Base-by-base conservation (phyloP, 2,797 vertebrate species). In the Zenarchopterus dispar region DNA sequence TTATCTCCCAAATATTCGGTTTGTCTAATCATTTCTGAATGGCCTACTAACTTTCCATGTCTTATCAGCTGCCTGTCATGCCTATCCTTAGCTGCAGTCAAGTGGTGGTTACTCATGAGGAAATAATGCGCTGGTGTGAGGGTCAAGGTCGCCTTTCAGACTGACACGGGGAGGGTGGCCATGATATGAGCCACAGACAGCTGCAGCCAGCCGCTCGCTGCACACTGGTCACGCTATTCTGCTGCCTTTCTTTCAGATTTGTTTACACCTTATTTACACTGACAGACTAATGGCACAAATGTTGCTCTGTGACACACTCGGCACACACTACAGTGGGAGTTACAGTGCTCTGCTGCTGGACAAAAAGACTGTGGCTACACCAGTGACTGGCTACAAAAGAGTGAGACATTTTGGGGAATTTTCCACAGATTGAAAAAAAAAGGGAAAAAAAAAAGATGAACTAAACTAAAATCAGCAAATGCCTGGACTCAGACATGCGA, bases 81-180 rank as follows among this genome's bases (percentile, higher is more conserved):
- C 61, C 75, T 77, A 51, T 78, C 65, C 72, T 51, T 66, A 89
- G 84, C 39, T 2, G 60, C 57, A 77, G 78, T 84, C 70, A 81
- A 91, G 89, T 82, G 84, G 55, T 69, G 77, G 80, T 88, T 88
- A 90, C 87, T 92, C 89, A 92, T 77, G 67, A 79, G 84, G 82
- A 88, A 92, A 88, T 86, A 89, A 91, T 86, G 84, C 73, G 63
- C 63, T 50, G 46, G 75, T 69, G 66, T 70, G 67, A 33, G 82
- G 83, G 76, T 88, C 64, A 89, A 91, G 89, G 89, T 90, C 81
- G 44, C 44, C 48, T 10, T 59, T 8, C 73, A 71, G 73, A 15
- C 75, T 65, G 67, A 54, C 77, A 44, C 62, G 48, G 65, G 26
- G 33, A 28, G 54, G 56, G 68, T 62, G 61, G 65, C 72, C 60